Percentiles rank a stretch among this genome's conserved stretches.
Conservation (phyloP, 2,113 vertebrate genomes). For the Forbesichthys papilliferus region DNA sequence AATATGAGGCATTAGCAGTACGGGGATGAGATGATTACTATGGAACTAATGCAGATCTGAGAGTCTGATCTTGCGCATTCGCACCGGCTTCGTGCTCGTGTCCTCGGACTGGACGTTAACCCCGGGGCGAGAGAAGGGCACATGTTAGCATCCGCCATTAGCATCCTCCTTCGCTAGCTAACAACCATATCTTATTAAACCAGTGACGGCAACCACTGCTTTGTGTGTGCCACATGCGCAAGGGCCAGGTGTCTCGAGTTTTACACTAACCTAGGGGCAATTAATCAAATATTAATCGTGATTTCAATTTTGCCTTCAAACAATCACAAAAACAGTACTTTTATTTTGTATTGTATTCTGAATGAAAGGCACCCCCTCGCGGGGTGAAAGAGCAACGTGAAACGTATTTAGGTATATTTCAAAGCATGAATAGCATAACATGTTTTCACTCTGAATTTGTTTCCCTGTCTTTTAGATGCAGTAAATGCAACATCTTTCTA, state of each 20-base stretch:
- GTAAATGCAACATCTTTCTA: too few species aligned
- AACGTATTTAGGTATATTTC: too few species aligned
- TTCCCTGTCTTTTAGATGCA: too few species aligned
- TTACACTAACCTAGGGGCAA: slow-evolving; percentile 73
- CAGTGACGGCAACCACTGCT: slow-evolving; percentile 14
- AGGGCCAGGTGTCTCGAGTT: slow-evolving; percentile 17
- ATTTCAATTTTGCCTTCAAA: too few species aligned
- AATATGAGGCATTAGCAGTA: slow-evolving; percentile 45
- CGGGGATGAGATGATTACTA: slow-evolving; percentile 41
- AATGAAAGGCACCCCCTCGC: too few species aligned
- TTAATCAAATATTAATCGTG: too few species aligned
- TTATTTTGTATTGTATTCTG: too few species aligned
- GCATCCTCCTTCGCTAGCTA: neutral
- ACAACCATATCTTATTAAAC: slow-evolving; percentile 18
- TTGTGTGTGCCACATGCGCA: slow-evolving; percentile 24
- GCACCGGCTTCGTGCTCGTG: slow-evolving; percentile 85
- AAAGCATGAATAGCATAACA: too few species aligned
- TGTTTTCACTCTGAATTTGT: too few species aligned
- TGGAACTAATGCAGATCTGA: slow-evolving; percentile 13
- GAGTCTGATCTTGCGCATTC: slow-evolving; percentile 94
- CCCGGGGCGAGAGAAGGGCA: slow-evolving; percentile 61
- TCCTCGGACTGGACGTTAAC: slow-evolving; percentile 82
- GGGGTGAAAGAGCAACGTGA: too few species aligned
- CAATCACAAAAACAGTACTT: too few species aligned
- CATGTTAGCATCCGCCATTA: slow-evolving; percentile 52